Base-by-base conservation (phyloP, 2,797 vertebrate species). In the Calcarius lapponicus region DNA sequence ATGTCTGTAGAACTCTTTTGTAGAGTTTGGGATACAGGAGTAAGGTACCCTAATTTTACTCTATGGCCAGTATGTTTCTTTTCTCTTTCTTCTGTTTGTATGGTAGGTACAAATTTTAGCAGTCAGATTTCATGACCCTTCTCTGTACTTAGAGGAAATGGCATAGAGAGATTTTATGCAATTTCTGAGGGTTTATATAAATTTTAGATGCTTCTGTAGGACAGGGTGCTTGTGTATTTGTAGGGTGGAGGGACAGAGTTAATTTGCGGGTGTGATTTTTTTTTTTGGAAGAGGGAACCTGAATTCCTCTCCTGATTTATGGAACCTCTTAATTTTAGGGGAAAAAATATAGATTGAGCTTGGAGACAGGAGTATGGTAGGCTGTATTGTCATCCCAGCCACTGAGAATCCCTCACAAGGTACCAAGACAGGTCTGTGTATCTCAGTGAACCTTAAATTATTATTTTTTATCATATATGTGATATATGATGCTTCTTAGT, bases 331-430 rank as follows among this genome's bases (percentile, higher is more conserved):
- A 42, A 66, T 82, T 57, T 81, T 71, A 45, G 18, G 6, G 5
- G 0, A 15, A 43, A 36, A 42, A 32, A 57, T 7, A 3, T 2
- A 1, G 40, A 24, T 40, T n/a, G 48, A 51, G 0, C 24, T 54
- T 73, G 25, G 65, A 65, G 38, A 43, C 14, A n/a, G 25, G 13
- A 43, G 15, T 31, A 22, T n/a, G 36, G 17, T 13, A 32, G 24
- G 19, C 15, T 72, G 1, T 21, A 26, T 26, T 83, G 20, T 64
- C 26, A 67, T 43, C 57, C 43, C 14, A 54, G 42, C 8, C 40
- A 5, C 12, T 57, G 34, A 43, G 42, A 56, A 65, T 31, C 42
- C 62, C 28, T 65, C 34, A 61, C 29, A 28, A 48, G 24, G 24
- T 26, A 15, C 24, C 54, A 43, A 69, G 62, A 21, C 11, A 50